phyloP scores from a whole-genome alignment of 2,797 vertebrate genomes.

The Phyllotis vaccarum region DNA sequence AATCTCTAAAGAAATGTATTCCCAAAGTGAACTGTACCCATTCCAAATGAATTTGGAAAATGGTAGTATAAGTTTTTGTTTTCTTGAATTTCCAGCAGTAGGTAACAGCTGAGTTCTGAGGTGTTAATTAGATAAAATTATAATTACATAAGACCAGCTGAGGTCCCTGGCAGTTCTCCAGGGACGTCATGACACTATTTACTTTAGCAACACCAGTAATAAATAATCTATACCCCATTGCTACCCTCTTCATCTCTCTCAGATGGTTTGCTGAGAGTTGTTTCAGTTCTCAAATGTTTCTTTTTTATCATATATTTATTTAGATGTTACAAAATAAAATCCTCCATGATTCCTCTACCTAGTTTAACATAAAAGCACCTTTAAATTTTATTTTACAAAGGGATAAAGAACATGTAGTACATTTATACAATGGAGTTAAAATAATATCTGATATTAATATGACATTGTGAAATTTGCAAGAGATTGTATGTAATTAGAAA shows the following conservation, averaged over 20 bases:
- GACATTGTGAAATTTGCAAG: background rate
- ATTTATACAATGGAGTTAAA: background rate
- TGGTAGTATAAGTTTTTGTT: background rate
- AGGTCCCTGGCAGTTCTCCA: background rate
- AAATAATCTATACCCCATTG: background rate
- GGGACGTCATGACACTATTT: background rate
- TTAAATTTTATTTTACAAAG: background rate
- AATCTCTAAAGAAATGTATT: background rate
- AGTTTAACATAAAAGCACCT: background rate
- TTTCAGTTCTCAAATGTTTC: background rate
- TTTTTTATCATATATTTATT: background rate
- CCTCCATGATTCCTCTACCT: background rate
- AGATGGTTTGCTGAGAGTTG: no score
- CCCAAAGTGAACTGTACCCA: background rate
- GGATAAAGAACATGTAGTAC: background rate
- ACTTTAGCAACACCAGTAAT: background rate
- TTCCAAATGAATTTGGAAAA: slow-evolving; percentile 18
- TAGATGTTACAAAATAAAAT: no score
- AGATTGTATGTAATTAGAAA: background rate
- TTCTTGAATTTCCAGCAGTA: background rate
- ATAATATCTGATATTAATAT: background rate
- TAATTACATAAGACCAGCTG: background rate
- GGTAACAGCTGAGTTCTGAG: background rate
- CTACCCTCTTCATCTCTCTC: background rate
- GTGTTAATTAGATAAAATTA: background rate